A percentile compares a stretch with the other conserved stretches of the same genome.
phyloP scores from a whole-genome alignment of 2,797 vertebrate genomes.

The Danio albolineatus region DNA sequence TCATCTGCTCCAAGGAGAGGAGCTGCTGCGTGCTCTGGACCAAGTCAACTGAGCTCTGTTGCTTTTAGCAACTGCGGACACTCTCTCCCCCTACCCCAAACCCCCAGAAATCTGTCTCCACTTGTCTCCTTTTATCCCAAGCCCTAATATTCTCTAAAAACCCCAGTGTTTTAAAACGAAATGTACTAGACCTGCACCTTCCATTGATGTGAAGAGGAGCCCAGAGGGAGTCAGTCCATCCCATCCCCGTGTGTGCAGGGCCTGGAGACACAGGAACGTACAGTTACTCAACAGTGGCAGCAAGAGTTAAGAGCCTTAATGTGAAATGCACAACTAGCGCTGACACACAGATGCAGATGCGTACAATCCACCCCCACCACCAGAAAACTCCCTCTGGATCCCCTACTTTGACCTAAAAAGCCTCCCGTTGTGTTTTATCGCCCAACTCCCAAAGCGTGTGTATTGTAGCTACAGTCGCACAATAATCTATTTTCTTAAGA shows the following conservation, averaged over 20 bases:
- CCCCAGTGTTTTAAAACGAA: slow-evolving; percentile 16
- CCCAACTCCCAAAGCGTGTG: slow-evolving; percentile 53
- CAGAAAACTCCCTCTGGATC: neutral
- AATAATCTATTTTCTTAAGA: slow-evolving; percentile 67
- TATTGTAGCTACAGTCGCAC: slow-evolving; percentile 68
- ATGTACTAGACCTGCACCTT: slow-evolving; percentile 45
- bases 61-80: slow-evolving; percentile 51
- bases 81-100: neutral
- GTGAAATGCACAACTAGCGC: slow-evolving; percentile 47
- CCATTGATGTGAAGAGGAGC: slow-evolving; percentile 13
- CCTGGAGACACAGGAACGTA: slow-evolving; percentile 32
- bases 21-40: slow-evolving; percentile 95
- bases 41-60: slow-evolving; percentile 88
- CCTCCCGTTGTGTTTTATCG: neutral
- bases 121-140: slow-evolving; percentile 6
- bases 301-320: slow-evolving; percentile 57
- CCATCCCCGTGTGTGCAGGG: slow-evolving; percentile 16
- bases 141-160: slow-evolving; percentile 15
- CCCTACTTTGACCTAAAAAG: neutral
- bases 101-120: slow-evolving; percentile 31
- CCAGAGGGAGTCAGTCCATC: slow-evolving; percentile 18
- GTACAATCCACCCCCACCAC: slow-evolving; percentile 3
- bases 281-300: slow-evolving; percentile 32
- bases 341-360: slow-evolving; percentile 18
- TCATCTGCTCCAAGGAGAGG: slow-evolving; percentile 96